Conservation (phyloP, 2,888 invertebrate genomes). For the Eupithecia vulgata region DNA sequence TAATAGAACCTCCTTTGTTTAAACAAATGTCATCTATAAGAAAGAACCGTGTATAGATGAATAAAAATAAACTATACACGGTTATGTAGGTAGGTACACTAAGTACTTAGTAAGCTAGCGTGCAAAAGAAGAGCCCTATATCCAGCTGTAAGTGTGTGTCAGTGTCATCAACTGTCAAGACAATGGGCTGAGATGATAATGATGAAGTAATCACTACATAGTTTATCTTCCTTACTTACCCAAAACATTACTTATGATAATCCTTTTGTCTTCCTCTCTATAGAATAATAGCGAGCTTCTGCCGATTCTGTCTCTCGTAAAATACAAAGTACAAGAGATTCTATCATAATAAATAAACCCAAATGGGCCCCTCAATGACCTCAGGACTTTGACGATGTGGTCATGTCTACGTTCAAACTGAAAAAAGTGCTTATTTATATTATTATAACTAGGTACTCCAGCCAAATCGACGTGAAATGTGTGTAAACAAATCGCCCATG, state of each 20-base stretch:
- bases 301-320: constrained; percentile 93
- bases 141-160: neutral
- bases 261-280: constrained; percentile 59
- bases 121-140: neutral
- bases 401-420: constrained; percentile 45
- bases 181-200: neutral
- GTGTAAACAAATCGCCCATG: neutral
- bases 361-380: constrained; percentile 91
- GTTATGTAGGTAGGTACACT: neutral
- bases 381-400: constrained; percentile 77
- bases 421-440: constrained; percentile 1
- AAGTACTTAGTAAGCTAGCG: neutral
- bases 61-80: no score
- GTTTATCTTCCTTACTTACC: constrained; percentile 64
- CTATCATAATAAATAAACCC: constrained; percentile 91
- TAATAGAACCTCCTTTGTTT: no score
- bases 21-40: no score
- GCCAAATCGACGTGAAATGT: neutral
- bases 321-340: constrained; percentile 85
- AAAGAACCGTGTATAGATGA: no score
- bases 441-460: neutral
- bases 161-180: no score
- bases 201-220: neutral
- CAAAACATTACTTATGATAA: constrained; percentile 83
- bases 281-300: constrained; percentile 91